Evolutionary conservation across 2,113 vertebrate species (phyloP).

Genomic region (Carollia perspicillata): DNA sequence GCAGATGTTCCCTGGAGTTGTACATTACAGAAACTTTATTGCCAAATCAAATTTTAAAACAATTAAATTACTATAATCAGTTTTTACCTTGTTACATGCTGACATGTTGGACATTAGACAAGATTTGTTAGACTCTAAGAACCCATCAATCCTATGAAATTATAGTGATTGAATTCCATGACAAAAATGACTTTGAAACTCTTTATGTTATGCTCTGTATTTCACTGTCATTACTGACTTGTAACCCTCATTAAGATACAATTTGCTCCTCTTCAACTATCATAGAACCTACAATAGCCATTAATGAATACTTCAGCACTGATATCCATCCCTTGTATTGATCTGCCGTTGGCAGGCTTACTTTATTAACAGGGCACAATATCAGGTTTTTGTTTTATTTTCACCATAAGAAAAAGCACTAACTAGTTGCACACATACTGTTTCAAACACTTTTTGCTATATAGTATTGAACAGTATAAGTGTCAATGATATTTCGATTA

Average conservation of each 20-base stretch:
- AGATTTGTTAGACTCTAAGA: not conserved
- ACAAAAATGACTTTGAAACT: conserved; percentile 30
- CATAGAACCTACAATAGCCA: not conserved
- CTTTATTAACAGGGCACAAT: conserved; percentile 15
- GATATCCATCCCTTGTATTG: not conserved
- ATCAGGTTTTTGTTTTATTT: not conserved
- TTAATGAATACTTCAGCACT: conserved; percentile 14
- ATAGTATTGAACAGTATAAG: not conserved
- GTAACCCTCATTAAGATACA: conserved; percentile 21
- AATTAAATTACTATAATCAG: not conserved
- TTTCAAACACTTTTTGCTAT: not conserved
- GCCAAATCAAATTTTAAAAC: conserved; percentile 20
- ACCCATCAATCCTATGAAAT: not conserved
- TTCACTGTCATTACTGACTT: conserved; percentile 41
- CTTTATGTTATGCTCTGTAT: not conserved
- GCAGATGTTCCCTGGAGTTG: not conserved
- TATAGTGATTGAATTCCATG: conserved; percentile 19
- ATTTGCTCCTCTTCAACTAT: conserved; percentile 10
- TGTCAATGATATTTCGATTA: not conserved
- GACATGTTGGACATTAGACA: not conserved
- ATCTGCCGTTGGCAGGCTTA: not conserved
- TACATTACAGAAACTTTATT: not conserved
- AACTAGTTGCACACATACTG: not conserved
- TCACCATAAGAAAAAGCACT: not conserved
- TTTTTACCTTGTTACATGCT: conserved; percentile 24